phyloP scores from a whole-genome alignment of 2,888 invertebrate genomes.

The Caenorhabditis zanzibari region DNA sequence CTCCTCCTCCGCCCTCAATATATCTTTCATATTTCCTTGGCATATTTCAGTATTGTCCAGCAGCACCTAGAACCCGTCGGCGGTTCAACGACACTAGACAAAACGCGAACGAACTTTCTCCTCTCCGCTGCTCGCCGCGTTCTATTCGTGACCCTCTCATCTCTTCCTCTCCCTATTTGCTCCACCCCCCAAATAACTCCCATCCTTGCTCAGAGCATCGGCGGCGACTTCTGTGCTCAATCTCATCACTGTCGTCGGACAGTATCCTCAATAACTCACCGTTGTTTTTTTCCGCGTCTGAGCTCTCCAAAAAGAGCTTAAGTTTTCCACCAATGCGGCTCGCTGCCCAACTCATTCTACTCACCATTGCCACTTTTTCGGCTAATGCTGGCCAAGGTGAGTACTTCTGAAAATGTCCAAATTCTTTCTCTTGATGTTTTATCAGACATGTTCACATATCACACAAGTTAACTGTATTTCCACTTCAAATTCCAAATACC shows the following conservation, averaged over 20 bases:
- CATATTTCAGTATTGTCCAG: constrained; percentile 58
- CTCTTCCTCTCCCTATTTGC: constrained; percentile 60
- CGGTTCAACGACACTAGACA: constrained; percentile 39
- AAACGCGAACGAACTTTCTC: constrained; percentile 52
- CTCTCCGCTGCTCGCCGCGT: constrained; percentile 42
- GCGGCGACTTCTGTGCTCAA: constrained; percentile 65
- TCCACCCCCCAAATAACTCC: constrained; percentile 56
- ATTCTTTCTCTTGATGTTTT: background rate
- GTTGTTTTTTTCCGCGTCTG: constrained; percentile 32
- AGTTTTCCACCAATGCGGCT: constrained; percentile 45
- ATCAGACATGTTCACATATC: no score
- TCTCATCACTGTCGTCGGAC: constrained; percentile 54
- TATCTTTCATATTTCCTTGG: constrained; percentile 53
- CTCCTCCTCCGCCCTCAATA: constrained; percentile 22
- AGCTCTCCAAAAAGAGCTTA: constrained; percentile 23
- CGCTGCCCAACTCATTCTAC: constrained; percentile 49
- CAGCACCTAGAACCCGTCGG: constrained; percentile 30
- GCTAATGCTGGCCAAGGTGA: constrained; percentile 60
- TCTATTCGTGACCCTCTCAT: constrained; percentile 64
- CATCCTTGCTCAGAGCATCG: constrained; percentile 51
- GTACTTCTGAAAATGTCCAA: background rate
- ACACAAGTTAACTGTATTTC: no score
- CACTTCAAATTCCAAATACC: no score
- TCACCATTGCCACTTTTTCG: constrained; percentile 47
- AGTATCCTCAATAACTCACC: constrained; percentile 23